Percentiles rank a stretch among this genome's conserved stretches.
These are phyloP conservation scores for Macrosiphum euphorbiae DNA, from an alignment of 2,888 invertebrate genomes.

Conservation along the genomic window DNA sequence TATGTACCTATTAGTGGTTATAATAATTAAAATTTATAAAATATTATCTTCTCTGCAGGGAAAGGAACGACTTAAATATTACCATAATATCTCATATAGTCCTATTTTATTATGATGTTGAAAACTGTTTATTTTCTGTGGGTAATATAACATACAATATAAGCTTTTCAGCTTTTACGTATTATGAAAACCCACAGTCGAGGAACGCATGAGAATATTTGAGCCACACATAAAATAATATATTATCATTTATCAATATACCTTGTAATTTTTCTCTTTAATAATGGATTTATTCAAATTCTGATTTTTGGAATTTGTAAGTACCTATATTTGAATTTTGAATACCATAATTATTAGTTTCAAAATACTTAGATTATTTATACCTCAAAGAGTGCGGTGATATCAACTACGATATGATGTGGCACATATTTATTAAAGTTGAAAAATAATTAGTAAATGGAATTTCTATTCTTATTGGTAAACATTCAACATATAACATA, in stretches of 20 bases:
- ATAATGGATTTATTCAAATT: background rate
- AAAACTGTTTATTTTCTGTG: background rate
- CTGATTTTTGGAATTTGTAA: background rate
- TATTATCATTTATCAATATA: too few relatives aligned
- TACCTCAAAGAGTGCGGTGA: background rate
- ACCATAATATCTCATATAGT: too few relatives aligned
- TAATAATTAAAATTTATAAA: background rate
- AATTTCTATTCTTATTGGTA: background rate
- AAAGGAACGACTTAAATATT: background rate
- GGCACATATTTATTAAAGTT: background rate
- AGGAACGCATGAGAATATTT: background rate
- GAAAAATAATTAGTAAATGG: background rate
- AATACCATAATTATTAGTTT: too few relatives aligned
- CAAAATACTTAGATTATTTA: background rate
- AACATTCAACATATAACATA: background rate
- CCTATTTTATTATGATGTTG: background rate
- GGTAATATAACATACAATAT: background rate
- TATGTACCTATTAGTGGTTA: background rate
- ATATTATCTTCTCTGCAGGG: background rate
- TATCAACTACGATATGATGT: background rate
- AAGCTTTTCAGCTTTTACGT: background rate
- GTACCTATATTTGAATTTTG: background rate
- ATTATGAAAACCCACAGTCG: background rate
- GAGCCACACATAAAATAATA: background rate
- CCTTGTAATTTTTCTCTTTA: background rate